These are phyloP conservation scores for Heterodera schachtii DNA, from an alignment of 1,140 invertebrate species.

Conservation along the genomic window DNA sequence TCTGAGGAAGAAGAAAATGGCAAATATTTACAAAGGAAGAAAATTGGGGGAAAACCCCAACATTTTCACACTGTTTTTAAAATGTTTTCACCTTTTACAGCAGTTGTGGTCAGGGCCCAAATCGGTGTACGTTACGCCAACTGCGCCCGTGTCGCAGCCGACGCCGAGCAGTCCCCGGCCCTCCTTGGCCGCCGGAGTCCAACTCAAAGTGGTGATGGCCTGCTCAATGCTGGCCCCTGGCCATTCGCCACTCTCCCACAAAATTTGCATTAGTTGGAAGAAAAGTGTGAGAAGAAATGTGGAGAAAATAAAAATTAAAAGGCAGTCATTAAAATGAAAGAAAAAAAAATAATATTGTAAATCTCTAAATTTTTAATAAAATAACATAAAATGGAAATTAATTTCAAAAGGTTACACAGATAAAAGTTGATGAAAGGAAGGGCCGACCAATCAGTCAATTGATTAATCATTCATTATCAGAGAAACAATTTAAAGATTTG, in stretches of 20 bases:
- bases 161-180: constrained; percentile 44
- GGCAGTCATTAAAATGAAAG: neutral
- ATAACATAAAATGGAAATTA: neutral
- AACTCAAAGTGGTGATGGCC: constrained; percentile 50
- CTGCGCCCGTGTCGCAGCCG: constrained; percentile 53
- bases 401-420: neutral
- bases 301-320: neutral
- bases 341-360: neutral
- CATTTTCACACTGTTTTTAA: too few relatives aligned
- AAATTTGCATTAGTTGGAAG: constrained; percentile 52
- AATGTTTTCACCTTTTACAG: constrained; percentile 21
- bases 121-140: constrained; percentile 58
- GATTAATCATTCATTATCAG: neutral
- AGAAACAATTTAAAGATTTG: neutral
- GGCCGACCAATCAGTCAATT: neutral
- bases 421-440: neutral
- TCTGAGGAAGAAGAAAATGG: constrained; percentile 68
- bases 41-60: neutral
- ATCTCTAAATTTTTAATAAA: neutral
- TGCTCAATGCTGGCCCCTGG: constrained; percentile 58
- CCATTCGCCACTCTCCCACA: constrained; percentile 57
- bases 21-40: constrained; percentile 2
- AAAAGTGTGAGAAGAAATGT: neutral
- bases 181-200: constrained; percentile 46
- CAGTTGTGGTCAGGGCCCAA: constrained; percentile 32